These are phyloP conservation scores for Acanthosepion pharaonis DNA, from an alignment of 2,888 invertebrate species.

Conservation along the genomic window DNA sequence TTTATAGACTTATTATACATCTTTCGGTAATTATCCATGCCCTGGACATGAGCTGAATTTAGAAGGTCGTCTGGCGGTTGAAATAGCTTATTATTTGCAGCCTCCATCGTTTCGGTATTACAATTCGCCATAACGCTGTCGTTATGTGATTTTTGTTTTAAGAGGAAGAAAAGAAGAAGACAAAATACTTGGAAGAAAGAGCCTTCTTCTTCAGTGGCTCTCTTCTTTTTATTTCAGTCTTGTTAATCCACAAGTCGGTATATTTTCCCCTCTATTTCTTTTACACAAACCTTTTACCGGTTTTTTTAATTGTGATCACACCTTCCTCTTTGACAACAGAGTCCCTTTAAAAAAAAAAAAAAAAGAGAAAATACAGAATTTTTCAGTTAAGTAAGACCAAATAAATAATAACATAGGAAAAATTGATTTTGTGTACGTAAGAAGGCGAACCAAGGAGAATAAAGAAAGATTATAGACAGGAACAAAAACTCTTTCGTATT, in stretches of 20 bases:
- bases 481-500: neutral
- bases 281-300: neutral
- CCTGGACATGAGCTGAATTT: conserved; percentile 78
- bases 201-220: neutral
- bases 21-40: conserved; percentile 84
- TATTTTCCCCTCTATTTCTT: neutral
- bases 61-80: conserved; percentile 65
- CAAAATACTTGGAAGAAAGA: too few species aligned
- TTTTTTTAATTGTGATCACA: neutral
- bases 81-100: conserved; percentile 50
- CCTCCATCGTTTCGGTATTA: conserved; percentile 36
- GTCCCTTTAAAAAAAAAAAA: neutral
- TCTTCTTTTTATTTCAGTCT: too few species aligned
- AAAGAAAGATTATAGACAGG: neutral
- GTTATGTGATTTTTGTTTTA: neutral
- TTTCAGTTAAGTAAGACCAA: neutral
- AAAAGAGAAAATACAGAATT: neutral
- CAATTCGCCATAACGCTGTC: neutral
- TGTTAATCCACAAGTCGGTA: neutral
- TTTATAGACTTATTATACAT: conserved; percentile 90
- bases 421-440: neutral
- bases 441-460: neutral
- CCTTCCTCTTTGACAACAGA: neutral
- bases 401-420: neutral
- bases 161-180: neutral